phyloP scores from a whole-genome alignment of 2,888 invertebrate species.

The Coleophora deauratella region DNA sequence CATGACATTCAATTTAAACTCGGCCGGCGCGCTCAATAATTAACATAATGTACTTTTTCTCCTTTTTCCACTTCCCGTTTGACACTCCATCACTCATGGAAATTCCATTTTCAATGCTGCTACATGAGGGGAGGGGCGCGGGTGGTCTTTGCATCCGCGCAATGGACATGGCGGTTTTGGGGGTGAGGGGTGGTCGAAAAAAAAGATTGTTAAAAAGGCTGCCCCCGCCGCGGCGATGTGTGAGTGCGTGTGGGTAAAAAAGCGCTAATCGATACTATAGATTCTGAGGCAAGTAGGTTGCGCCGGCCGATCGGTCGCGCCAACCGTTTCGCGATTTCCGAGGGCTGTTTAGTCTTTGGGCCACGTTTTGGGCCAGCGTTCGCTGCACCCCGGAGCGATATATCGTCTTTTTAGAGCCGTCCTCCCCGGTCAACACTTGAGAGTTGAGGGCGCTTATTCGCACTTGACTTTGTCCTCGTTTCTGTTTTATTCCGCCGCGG shows the following conservation, averaged over 20 bases:
- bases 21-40: slow-evolving; percentile 67
- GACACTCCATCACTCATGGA: slow-evolving; percentile 75
- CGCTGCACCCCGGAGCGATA: slow-evolving; percentile 10
- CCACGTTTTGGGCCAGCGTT: slow-evolving; percentile 36
- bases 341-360: slow-evolving; percentile 56
- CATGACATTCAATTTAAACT: slow-evolving; percentile 73
- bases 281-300: slow-evolving; percentile 71
- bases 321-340: slow-evolving; percentile 45
- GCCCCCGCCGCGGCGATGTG: slow-evolving; percentile 64
- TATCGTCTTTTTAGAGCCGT: slow-evolving; percentile 40
- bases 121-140: slow-evolving; percentile 54
- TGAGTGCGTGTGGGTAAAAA: slow-evolving; percentile 71
- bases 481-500: slow-evolving; percentile 27
- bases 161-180: slow-evolving; percentile 70
- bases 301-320: slow-evolving; percentile 53
- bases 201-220: slow-evolving; percentile 74
- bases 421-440: slow-evolving; percentile 48
- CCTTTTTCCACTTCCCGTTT: slow-evolving; percentile 71
- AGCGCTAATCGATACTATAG: slow-evolving; percentile 73
- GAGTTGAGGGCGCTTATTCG: slow-evolving; percentile 55
- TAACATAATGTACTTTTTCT: slow-evolving; percentile 74
- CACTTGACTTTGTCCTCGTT: slow-evolving; percentile 53
- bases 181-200: slow-evolving; percentile 62
- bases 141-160: slow-evolving; percentile 73
- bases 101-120: slow-evolving; percentile 74